Evolutionary conservation across 2,113 vertebrate genomes (phyloP), one percentile per base, ranked within the genome.

Genomic region (Brachyhypopomus occidentalis): DNA sequence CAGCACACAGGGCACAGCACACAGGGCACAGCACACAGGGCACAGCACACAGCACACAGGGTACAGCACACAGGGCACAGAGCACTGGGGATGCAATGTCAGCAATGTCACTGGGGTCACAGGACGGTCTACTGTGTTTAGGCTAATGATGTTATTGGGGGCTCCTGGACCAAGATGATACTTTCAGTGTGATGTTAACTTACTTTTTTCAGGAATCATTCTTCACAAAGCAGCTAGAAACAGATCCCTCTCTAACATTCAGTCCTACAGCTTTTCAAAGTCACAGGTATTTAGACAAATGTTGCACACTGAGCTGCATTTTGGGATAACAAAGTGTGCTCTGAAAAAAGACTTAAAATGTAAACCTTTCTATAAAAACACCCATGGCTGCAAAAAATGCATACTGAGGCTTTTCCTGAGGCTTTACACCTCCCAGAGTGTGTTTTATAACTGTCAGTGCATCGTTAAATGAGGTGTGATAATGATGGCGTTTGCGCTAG

Each of bases 401-500:
- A 52, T 14, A 52, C 12, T 14, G 45, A 52, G 8, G 12, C 12
- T 72, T 58, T 38, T 9, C 23, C 34, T 6, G 69, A 16, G 7
- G 23, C 70, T 48, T 22, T 64, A 55, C 9, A 64, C 11, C 48
- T 55, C 16, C 5, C 16, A 38, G 14, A 66, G n/a, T 36, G 19
- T 23, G 59, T 74, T 74, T 73, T 73, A 64, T 48, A n/a, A 63
- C 30, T 19, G 23, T 12, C 20, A 2, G 60, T 6, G 62, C 66
- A 48, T 11, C 20, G 16, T 74, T 74, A 75, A 67, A 75, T 41
- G 62, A 22, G 63, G 64, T 59, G 63, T 63, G n/a, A 19, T 58
- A 36, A 38, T 12, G 34, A 34, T 30, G 41, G 20, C 19, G 20
- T 22, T 0, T 58, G 23, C 14, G 73, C 0, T 55, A 9, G 2